These are phyloP conservation scores for Rugalucina vietnamica DNA, from an alignment of 2,888 invertebrate species.

Conservation along the genomic window DNA sequence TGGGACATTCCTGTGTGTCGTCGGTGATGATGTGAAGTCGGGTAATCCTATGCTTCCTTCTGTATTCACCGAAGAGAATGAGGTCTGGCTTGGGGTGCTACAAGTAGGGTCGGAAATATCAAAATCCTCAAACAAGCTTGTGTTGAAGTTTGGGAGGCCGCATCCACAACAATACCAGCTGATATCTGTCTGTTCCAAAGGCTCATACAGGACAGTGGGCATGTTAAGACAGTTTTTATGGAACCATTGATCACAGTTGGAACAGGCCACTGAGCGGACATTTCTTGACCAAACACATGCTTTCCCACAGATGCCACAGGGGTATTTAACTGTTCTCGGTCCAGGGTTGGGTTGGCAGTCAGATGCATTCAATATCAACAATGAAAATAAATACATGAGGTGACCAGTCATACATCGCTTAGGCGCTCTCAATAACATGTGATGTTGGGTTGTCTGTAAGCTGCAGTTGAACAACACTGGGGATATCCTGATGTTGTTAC, in stretches of 20 bases:
- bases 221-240: constrained; percentile 8
- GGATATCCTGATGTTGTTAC: no score
- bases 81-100: no score
- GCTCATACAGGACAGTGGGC: neutral
- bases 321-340: constrained; percentile 2
- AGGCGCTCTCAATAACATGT: neutral
- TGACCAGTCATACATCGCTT: neutral
- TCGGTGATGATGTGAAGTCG: no score
- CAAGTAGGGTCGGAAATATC: no score
- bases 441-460: neutral
- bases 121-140: no score
- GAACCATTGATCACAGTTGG: constrained; percentile 11
- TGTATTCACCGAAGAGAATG: no score
- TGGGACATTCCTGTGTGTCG: no score
- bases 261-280: constrained; percentile 12
- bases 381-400: constrained; percentile 8
- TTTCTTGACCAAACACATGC: constrained; percentile 17
- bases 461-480: neutral
- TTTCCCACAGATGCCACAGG: constrained; percentile 18
- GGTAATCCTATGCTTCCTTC: no score
- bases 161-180: neutral
- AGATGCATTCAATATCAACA: constrained; percentile 12
- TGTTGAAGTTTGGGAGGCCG: neutral
- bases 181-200: neutral
- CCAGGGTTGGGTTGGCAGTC: constrained; percentile 27